Evolutionary conservation across 2,888 invertebrate species (phyloP).

Genomic region (Zhuqinia jingwanae): DNA sequence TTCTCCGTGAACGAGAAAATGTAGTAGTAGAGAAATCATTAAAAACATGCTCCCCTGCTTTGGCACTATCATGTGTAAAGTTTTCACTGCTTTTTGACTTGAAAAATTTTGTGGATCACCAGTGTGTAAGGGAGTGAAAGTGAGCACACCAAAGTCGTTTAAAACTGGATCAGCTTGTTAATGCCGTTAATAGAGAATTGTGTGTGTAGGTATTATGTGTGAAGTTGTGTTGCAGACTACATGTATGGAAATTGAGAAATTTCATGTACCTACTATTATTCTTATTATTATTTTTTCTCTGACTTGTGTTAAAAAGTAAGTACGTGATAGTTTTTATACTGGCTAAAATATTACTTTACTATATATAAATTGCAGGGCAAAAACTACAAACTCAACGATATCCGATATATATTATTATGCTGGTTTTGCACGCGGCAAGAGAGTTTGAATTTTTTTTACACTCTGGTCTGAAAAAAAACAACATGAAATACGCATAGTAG

Average conservation of each 20-base stretch:
- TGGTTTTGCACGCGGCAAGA: not conserved
- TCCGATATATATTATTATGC: not conserved
- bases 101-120: slow-evolving; percentile 3
- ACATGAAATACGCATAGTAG: not conserved
- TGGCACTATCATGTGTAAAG: not conserved
- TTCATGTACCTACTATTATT: not conserved
- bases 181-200: slow-evolving; percentile 15
- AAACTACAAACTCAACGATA: slow-evolving; percentile 29
- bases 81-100: slow-evolving; percentile 26
- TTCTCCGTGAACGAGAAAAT: not conserved
- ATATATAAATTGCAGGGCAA: not conserved
- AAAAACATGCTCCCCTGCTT: slow-evolving; percentile 38
- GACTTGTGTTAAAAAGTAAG: not conserved
- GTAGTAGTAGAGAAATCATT: slow-evolving; percentile 35
- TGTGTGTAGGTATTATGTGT: not conserved
- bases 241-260: slow-evolving; percentile 41
- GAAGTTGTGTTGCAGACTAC: slow-evolving; percentile 31
- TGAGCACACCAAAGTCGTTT: slow-evolving; percentile 23
- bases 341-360: not conserved
- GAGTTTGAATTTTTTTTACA: too few relatives aligned
- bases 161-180: slow-evolving; percentile 48
- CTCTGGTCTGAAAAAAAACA: not conserved
- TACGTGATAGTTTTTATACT: not conserved
- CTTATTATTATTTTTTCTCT: slow-evolving; percentile 4
- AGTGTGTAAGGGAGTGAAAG: not conserved